Base-by-base conservation (phyloP, 2,797 vertebrate species). In the Xyrichtys novacula region DNA sequence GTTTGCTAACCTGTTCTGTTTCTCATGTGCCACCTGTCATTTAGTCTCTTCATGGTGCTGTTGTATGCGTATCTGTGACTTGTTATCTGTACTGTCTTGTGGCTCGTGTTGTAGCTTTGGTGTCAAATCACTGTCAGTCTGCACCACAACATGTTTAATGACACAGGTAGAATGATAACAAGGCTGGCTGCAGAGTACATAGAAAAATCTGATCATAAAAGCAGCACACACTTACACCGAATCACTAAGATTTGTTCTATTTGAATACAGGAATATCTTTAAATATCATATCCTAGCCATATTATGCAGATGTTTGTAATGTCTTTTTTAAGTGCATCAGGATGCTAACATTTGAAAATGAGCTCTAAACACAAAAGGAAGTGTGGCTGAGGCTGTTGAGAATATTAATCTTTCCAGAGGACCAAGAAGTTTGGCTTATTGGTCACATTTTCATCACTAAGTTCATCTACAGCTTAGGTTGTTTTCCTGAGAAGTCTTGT, bases 41-140 rank as follows among this genome's bases (percentile, higher is more conserved):
- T 71, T 34, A 28, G 31, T 71, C 49, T 78, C 59, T 36, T 66
- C 66, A 67, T 68, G 58, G 61, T 68, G 77, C 74, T 79, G 76
- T 36, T 71, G 60, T 84, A 26, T 82, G 78, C 87, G 73, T 81
- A 71, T 78, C 74, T 83, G 76, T 90, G 80, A 69, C 68, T 76
- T 83, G 74, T 85, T 76, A 80, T 74, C 65, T 82, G 75, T 83
- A 58, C 48, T 20, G 49, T 83, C 69, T 69, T 70, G 74, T 83
- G 71, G 69, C 65, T 64, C 54, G 50, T 87, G 76, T 75, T 61
- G 65, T 74, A 72, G 58, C 56, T 84, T 78, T 68, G 71, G 39
- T 76, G 78, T 86, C 40, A 61, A 46, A 67, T 77, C 56, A 34
- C 75, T 74, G 43, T 66, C 17, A 50, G 6, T 68, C 58, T 50